Evolutionary conservation across 2,797 vertebrate genomes (phyloP).

Genomic region (Pipistrellus pygmaeus): DNA sequence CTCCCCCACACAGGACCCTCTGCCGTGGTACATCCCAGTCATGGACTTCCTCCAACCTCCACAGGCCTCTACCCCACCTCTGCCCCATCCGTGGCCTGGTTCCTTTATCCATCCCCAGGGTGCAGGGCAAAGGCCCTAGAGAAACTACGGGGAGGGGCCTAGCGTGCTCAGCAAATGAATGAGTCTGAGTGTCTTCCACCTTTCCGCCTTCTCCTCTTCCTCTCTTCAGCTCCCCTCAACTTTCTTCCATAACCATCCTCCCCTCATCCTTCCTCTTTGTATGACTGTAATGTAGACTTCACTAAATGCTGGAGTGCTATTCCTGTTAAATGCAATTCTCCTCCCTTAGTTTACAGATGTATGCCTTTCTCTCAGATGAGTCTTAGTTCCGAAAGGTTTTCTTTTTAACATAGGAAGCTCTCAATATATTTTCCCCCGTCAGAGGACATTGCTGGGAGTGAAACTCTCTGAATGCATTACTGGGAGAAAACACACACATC

Average conservation of each 20-base stretch:
- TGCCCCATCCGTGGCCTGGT: neutral
- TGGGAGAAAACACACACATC: neutral
- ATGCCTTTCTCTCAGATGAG: neutral
- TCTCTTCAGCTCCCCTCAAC: neutral
- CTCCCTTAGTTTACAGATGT: neutral
- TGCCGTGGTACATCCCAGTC: too few relatives aligned
- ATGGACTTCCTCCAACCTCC: neutral
- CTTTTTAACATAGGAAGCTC: neutral
- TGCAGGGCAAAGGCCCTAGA: neutral
- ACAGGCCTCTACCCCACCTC: neutral
- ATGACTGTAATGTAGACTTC: neutral
- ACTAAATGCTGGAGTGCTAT: neutral
- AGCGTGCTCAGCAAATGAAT: neutral
- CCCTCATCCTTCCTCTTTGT: neutral
- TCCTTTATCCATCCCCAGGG: neutral
- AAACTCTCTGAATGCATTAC: neutral
- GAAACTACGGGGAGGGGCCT: neutral
- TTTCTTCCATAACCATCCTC: neutral
- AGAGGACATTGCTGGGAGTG: neutral
- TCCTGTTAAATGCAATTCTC: neutral
- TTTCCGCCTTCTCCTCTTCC: neutral
- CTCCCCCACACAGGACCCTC: neutral
- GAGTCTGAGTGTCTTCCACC: neutral
- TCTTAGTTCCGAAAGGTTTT: neutral
- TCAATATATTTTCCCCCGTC: neutral